phyloP scores from a whole-genome alignment of 2,797 vertebrate species.

The Cichlasoma orientale region DNA sequence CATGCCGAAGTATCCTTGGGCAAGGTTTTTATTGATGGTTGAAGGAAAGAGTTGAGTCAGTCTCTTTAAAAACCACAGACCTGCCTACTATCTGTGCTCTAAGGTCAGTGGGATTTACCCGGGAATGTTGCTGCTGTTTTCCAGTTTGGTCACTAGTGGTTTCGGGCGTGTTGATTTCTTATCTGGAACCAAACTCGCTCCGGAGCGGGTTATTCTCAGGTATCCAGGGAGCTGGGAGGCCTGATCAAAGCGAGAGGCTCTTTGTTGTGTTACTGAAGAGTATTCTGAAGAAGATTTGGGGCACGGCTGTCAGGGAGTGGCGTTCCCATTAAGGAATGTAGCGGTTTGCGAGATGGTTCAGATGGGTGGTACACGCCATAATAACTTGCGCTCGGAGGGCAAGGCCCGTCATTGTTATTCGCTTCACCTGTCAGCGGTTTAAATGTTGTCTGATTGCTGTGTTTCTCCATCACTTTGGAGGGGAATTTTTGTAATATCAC shows the following conservation, averaged over 20 bases:
- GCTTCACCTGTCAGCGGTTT: neutral
- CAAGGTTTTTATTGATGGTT: too few species aligned
- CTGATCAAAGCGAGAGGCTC: neutral
- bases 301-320: neutral
- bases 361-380: neutral
- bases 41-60: too few species aligned
- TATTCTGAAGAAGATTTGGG: neutral
- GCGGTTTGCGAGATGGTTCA: neutral
- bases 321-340: neutral
- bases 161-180: too few species aligned
- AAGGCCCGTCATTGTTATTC: neutral
- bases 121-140: too few species aligned
- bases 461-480: neutral
- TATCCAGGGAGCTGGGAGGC: neutral
- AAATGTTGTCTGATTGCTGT: too few species aligned
- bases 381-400: neutral
- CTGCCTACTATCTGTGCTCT: too few species aligned
- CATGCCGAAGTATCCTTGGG: too few species aligned
- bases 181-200: too few species aligned
- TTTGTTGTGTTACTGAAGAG: accelerated
- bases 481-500: neutral
- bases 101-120: too few species aligned
- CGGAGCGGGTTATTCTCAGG: too few species aligned
- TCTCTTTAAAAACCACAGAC: too few species aligned
- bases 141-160: neutral